These are phyloP conservation scores for Thymelicus acteon DNA, from an alignment of 2,888 invertebrate genomes.

Conservation along the genomic window DNA sequence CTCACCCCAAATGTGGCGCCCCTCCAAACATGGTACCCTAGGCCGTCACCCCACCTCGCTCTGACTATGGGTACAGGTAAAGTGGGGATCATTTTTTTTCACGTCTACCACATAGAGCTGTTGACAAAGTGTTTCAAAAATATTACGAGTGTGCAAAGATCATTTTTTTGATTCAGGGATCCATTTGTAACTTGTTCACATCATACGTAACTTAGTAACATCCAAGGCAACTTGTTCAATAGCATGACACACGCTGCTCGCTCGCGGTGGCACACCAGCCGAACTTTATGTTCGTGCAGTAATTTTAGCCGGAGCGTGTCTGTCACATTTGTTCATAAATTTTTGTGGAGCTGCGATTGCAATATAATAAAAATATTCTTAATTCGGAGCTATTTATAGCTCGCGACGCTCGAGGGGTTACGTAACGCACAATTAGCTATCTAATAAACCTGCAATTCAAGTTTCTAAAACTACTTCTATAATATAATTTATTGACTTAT, in stretches of 20 bases:
- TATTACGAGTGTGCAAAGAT: too few relatives aligned
- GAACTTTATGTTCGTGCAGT: constrained; percentile 22
- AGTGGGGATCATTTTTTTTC: not conserved
- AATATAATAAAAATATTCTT: constrained; percentile 14
- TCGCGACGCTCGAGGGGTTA: not conserved
- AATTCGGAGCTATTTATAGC: constrained; percentile 14
- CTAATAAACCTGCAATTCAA: not conserved
- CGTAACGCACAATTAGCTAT: not conserved
- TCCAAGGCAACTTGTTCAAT: too few relatives aligned
- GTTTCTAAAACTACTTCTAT: not conserved
- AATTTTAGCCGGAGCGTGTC: constrained; percentile 19
- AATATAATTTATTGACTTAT: too few relatives aligned
- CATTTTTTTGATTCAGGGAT: too few relatives aligned
- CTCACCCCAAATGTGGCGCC: too few relatives aligned
- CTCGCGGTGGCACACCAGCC: not conserved
- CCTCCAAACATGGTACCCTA: too few relatives aligned
- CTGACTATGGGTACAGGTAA: too few relatives aligned
- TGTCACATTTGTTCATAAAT: constrained; percentile 29
- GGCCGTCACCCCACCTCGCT: too few relatives aligned
- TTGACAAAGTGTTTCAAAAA: too few relatives aligned
- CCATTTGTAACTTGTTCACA: too few relatives aligned
- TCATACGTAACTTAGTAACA: too few relatives aligned
- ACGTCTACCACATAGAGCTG: too few relatives aligned
- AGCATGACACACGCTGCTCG: not conserved
- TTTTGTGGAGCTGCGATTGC: constrained; percentile 22